Percentiles rank a stretch among this genome's conserved stretches.
Conservation (phyloP, 1,140 invertebrate species). For the Musca domestica region DNA sequence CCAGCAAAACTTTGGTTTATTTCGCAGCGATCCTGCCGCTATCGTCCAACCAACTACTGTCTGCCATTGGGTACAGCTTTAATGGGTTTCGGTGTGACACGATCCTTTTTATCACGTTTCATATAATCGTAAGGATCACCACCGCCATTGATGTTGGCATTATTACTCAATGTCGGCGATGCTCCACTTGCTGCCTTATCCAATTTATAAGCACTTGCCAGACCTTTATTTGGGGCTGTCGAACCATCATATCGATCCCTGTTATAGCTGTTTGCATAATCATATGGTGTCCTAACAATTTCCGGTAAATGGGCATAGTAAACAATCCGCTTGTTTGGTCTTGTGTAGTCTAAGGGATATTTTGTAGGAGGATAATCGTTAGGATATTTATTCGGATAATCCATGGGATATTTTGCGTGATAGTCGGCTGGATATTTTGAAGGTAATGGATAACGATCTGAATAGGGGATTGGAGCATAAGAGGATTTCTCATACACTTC, state of each 20-base stretch:
- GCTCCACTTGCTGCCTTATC: slow-evolving; percentile 17
- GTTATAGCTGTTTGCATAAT: slow-evolving; percentile 27
- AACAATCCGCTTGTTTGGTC: slow-evolving; percentile 52
- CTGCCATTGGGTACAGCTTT: slow-evolving; percentile 11
- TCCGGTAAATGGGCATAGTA: slow-evolving; percentile 58
- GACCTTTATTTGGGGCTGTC: slow-evolving; percentile 6
- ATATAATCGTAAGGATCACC: slow-evolving; percentile 27
- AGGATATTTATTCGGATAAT: slow-evolving; percentile 25
- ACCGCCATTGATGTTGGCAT: neutral
- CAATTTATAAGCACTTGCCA: slow-evolving; percentile 24
- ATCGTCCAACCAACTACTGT: neutral
- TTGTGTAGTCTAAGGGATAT: slow-evolving; percentile 28
- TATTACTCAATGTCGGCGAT: neutral
- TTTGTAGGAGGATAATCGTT: slow-evolving; percentile 25
- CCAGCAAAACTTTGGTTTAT: too few relatives aligned
- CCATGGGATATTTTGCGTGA: slow-evolving; percentile 31
- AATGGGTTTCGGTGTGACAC: slow-evolving; percentile 25
- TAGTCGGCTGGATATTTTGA: slow-evolving; percentile 36
- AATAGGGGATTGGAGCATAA: slow-evolving; percentile 34
- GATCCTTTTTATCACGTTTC: slow-evolving; percentile 31
- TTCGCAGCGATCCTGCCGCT: too few relatives aligned
- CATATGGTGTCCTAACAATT: slow-evolving; percentile 52
- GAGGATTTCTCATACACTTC: slow-evolving; percentile 31
- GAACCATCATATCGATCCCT: slow-evolving; percentile 25
- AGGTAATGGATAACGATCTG: slow-evolving; percentile 31